Base-by-base conservation (phyloP, 2,797 vertebrate species). In the Malurus splendens region DNA sequence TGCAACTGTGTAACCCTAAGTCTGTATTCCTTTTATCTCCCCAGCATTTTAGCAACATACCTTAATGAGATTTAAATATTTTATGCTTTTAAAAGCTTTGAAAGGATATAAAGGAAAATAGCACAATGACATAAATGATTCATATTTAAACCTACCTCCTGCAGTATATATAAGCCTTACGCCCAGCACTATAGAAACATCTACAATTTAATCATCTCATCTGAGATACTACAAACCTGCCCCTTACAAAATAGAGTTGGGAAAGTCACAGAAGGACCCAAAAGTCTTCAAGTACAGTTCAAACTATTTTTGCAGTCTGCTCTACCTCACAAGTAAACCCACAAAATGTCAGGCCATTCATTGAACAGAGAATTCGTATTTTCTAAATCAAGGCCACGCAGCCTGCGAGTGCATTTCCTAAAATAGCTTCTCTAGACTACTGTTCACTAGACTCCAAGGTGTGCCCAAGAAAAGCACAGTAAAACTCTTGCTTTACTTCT, bases 81-180 rank as follows among this genome's bases (percentile, higher is more conserved):
- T 96, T 67, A 92, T 92, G 61, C 78, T 87, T 88, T 28, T 90
- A 90, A 94, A 95, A 93, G 92, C 52, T 93, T 90, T 71, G 66
- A 76, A 62, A 93, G 25, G 39, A 60, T 86, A 73, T 36, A 30
- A 82, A 68, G 82, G 39, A 90, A 89, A 77, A 51, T 7, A 56
- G 18, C 18, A 57, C 71, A 12, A 77, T 86, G 65, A 88, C 57
- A 61, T 87, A 74, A 86, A 55, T 61, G 6, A 87, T 87, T 94
- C 88, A 74, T 90, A 72, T 83, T 90, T 92, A 85, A 90, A 72
- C 27, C 25, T 66, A 41, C 27, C 38, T 78, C 50, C 60, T 88
- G 60, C 59, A 68, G 38, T 83, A 68, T 54, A 57, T 60, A 83
- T 73, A 77, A 88, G 56, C 48, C 60, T 79, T 68, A 67, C 48